Conservation (phyloP, 2,113 vertebrate species). For the Excalfactoria chinensis region DNA sequence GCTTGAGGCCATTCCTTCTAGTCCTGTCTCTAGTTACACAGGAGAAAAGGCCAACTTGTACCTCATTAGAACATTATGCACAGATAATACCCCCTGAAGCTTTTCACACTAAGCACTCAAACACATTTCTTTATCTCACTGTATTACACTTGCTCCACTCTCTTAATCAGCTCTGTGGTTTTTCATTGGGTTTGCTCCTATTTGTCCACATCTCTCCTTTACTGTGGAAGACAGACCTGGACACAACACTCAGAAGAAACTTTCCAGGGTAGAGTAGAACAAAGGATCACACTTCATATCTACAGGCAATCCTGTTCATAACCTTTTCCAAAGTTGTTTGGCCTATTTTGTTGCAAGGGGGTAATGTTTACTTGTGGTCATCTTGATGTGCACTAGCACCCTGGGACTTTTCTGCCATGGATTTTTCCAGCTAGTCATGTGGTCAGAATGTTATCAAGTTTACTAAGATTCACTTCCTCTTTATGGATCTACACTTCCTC, state of each 20-base stretch:
- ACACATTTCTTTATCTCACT: neutral
- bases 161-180: neutral
- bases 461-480: neutral
- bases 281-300: neutral
- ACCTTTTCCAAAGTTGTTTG: neutral
- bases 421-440: neutral
- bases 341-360: neutral
- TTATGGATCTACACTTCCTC: neutral
- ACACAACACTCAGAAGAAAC: neutral
- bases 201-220: neutral
- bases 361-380: neutral
- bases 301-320: neutral
- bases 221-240: neutral
- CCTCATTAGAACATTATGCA: too few relatives aligned
- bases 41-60: too few relatives aligned
- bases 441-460: neutral
- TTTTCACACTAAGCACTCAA: too few relatives aligned
- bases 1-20: too few relatives aligned
- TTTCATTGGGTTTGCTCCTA: neutral
- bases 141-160: rapidly evolving
- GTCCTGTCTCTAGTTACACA: too few relatives aligned
- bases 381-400: neutral
- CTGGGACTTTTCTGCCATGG: neutral
- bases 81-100: too few relatives aligned
- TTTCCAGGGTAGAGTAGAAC: neutral